phyloP scores from a whole-genome alignment of 92 coral and sea anemone genomes.

The Porites rus region DNA sequence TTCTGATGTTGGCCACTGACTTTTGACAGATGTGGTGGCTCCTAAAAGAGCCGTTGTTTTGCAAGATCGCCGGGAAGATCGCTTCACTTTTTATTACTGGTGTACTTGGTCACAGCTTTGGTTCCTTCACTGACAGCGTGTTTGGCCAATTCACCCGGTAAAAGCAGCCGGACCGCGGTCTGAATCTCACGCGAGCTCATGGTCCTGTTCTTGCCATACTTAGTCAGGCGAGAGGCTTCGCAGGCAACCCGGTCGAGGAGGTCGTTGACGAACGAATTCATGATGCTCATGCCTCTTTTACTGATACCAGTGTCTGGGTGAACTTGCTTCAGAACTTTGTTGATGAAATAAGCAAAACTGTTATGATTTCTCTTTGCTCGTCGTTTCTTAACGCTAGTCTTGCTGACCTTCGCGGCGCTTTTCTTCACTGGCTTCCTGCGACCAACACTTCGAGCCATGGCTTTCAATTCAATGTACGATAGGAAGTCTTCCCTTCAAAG shows the following conservation, averaged over 20 bases:
- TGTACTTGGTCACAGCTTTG: constrained; percentile 95
- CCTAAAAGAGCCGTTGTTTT: constrained; percentile 65
- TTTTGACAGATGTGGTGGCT: constrained; percentile 46
- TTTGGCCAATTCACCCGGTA: constrained; percentile 93
- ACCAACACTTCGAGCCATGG: background rate
- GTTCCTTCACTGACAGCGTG: constrained; percentile 98
- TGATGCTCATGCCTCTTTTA: constrained; percentile 82
- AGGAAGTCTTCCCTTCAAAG: background rate
- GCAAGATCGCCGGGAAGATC: background rate
- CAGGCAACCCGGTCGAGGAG: constrained; percentile 40
- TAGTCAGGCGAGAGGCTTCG: constrained; percentile 15
- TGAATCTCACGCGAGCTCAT: constrained; percentile 89
- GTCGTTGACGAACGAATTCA: constrained; percentile 82
- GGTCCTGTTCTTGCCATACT: constrained; percentile 73
- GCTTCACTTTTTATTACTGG: constrained; percentile 76
- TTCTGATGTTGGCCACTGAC: background rate
- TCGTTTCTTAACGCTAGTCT: background rate
- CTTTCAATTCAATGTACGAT: background rate
- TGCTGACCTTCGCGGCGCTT: background rate
- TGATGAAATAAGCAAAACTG: background rate
- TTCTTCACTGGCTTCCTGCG: background rate
- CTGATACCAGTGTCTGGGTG: constrained; percentile 77
- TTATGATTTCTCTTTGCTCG: background rate
- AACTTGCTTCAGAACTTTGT: constrained; percentile 54
- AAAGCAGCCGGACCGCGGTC: constrained; percentile 65